Evolutionary conservation across 2,113 vertebrate species (phyloP).

Genomic region (Shinisaurus crocodilurus): DNA sequence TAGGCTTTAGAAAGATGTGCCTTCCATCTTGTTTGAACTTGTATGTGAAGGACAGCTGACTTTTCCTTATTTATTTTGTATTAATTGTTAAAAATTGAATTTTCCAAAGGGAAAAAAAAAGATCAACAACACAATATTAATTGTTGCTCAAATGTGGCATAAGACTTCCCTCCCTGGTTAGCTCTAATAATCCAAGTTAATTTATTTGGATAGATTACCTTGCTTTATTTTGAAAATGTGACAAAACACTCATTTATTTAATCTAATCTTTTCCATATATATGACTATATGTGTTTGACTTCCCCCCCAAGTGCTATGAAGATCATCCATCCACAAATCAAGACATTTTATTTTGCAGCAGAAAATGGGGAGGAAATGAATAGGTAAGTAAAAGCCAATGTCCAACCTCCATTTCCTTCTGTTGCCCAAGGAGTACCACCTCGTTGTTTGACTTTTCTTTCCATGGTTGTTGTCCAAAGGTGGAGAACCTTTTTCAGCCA

Average conservation of each 20-base stretch:
- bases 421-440: neutral
- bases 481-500: neutral
- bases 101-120: too few species aligned
- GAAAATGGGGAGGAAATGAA: conserved; percentile 94
- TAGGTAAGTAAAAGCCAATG: conserved; percentile 80
- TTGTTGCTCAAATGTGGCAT: too few species aligned
- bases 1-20: neutral
- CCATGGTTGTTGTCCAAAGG: neutral
- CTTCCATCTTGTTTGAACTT: neutral
- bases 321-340: conserved; percentile 92
- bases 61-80: neutral
- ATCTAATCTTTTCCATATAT: neutral
- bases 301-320: conserved; percentile 88
- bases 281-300: neutral
- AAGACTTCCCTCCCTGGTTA: too few species aligned
- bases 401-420: conserved; percentile 42
- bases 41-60: neutral
- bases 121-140: too few species aligned
- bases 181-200: too few species aligned
- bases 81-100: too few species aligned
- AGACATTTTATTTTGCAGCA: conserved; percentile 97
- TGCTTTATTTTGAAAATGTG: conserved; percentile 14
- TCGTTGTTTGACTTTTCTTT: neutral
- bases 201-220: neutral
- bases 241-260: conserved; percentile 5